Base-by-base conservation (phyloP, 2,113 vertebrate species). In the Bos indicus region DNA sequence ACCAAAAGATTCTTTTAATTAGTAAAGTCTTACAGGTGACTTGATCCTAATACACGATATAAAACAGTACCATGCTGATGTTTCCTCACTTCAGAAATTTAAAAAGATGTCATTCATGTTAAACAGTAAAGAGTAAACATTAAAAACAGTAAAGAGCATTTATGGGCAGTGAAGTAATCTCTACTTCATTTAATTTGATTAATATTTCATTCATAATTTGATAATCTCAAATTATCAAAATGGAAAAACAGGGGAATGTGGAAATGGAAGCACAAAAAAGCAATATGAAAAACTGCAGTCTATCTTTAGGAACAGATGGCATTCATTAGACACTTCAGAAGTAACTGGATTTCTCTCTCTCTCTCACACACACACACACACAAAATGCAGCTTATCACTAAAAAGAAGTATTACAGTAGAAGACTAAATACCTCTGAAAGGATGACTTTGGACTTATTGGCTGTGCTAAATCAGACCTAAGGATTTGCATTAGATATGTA, bases 261-360 rank as follows among this genome's bases (percentile, higher is more conserved):
- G 85, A 90, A 59, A 89, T 51, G 51, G 54, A 93, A 88, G 77
- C 19, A 40, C 19, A 48, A 28, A 52, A 28, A 95, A 83, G 71
- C 86, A 96, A 33, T 88, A 54, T 91, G 95, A 82, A 95, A 98
- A 98, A 40, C 2, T 94, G 52, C 67, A 97, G 84, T 62, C 19
- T 5, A 91, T 60, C 78, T 88, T 54, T 81, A 80, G 85, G 64
- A 87, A 77, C 40, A 97, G 52, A 93, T 8, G 6, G 33, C 15
- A 80, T 57, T 77, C 84, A 88, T 60, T 9, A 59, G 46, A 94
- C 89, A 92, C 57, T 77, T 97, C 60, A 92, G 16, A 95, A 92
- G n/a, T 36, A 94, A 92, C 5, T 8, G 59, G 98, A 25, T 16
- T 62, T 51, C 57, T 91, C 40, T 77, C 71, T 40, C 64, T 36